Conservation (phyloP, 2,888 invertebrate species). For the Ochropleura plecta region DNA sequence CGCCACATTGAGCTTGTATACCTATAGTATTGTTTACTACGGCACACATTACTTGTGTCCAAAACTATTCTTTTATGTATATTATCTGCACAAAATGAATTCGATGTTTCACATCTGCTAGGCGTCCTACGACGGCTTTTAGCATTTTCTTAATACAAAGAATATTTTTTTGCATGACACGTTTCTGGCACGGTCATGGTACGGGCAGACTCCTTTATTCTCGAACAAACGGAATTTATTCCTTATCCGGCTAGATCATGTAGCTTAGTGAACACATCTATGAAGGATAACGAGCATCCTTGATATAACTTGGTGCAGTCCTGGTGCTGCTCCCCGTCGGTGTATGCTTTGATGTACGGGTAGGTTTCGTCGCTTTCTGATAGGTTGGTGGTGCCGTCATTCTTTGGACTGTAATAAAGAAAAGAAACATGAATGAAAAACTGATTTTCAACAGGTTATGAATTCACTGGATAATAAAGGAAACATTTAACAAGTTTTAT, state of each 20-base stretch:
- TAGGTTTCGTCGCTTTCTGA: conserved; percentile 71
- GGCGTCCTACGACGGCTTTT: no score
- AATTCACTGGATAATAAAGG: no score
- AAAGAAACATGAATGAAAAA: background rate
- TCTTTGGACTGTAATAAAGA: conserved; percentile 79
- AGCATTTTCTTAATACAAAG: background rate
- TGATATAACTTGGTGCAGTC: conserved; percentile 79
- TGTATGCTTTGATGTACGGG: conserved; percentile 89
- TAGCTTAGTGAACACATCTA: conserved; percentile 84
- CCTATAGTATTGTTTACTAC: no score
- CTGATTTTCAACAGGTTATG: no score
- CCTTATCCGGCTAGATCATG: conserved; percentile 58
- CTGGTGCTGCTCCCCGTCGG: conserved; percentile 81
- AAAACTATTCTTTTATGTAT: no score
- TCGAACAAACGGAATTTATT: conserved; percentile 1
- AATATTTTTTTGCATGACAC: background rate
- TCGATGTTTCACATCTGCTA: no score
- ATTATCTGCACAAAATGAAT: no score
- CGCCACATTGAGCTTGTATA: no score
- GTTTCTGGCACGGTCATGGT: background rate
- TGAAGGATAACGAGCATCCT: conserved; percentile 81
- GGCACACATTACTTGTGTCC: no score
- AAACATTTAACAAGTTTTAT: no score
- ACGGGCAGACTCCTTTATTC: background rate
- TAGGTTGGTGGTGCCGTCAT: conserved; percentile 71